These are phyloP conservation scores for Sycobia sp. DNA, from an alignment of 1,140 invertebrate species.

Conservation along the genomic window DNA sequence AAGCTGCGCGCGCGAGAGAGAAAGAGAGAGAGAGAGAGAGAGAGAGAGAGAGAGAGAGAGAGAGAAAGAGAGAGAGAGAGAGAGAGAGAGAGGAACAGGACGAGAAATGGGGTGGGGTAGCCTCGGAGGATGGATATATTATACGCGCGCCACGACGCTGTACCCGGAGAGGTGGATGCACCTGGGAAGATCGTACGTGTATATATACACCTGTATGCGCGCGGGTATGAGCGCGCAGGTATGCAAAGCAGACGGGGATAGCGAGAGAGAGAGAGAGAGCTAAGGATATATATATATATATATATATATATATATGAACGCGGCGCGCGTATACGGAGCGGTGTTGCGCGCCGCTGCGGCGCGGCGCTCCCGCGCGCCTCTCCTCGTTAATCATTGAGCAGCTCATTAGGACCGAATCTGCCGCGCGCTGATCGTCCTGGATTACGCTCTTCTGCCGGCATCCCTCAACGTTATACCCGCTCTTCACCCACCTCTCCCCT, in stretches of 20 bases:
- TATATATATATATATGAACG: too few species aligned
- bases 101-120: too few species aligned
- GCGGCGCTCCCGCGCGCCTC: conserved; percentile 38
- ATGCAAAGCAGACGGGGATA: too few species aligned
- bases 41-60: not conserved
- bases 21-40: conserved; percentile 39
- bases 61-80: not conserved
- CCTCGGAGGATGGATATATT: too few species aligned
- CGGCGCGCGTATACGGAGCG: conserved; percentile 35
- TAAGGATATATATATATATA: too few species aligned
- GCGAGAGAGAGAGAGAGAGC: too few species aligned
- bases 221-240: not conserved
- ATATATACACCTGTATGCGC: too few species aligned
- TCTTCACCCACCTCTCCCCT: not conserved
- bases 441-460: conserved; percentile 52
- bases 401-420: conserved; percentile 59
- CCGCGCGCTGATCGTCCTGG: conserved; percentile 55
- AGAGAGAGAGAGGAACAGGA: not conserved
- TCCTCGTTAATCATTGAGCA: conserved; percentile 53
- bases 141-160: too few species aligned
- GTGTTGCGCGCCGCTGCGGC: too few species aligned
- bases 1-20: conserved; percentile 48
- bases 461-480: conserved; percentile 41
- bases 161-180: conserved; percentile 39
- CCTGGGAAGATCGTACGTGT: conserved; percentile 29